phyloP scores from a whole-genome alignment of 2,797 vertebrate species.

The Parauchenoglanis ngamensis region DNA sequence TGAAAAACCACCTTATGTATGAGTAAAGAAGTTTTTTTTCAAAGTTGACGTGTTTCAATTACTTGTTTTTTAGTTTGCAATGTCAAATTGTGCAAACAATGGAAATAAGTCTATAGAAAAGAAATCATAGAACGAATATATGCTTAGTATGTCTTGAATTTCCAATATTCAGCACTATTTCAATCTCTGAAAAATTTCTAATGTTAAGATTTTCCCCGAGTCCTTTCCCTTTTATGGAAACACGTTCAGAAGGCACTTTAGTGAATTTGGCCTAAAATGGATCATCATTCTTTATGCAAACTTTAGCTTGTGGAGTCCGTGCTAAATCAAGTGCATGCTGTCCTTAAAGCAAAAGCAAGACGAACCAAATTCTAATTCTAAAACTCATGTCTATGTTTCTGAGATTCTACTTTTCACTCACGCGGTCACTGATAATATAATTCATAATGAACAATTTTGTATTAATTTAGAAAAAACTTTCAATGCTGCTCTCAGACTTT shows the following conservation, averaged over 20 bases:
- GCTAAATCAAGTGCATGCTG: neutral
- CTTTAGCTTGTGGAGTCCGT: neutral
- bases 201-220: neutral
- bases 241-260: neutral
- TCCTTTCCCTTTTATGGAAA: neutral
- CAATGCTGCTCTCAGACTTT: neutral
- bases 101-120: no score
- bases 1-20: no score
- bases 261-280: neutral
- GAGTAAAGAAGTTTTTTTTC: no score
- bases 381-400: neutral
- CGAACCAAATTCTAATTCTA: no score
- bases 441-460: neutral
- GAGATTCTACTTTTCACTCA: neutral
- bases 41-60: no score
- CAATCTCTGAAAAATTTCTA: neutral
- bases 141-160: neutral
- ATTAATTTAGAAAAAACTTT: neutral
- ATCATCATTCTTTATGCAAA: neutral
- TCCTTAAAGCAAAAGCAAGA: neutral
- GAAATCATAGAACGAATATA: neutral
- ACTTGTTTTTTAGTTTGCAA: no score
- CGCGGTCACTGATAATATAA: neutral
- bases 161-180: neutral
- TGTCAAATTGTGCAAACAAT: no score